phyloP scores from a whole-genome alignment of 1,140 invertebrate genomes.

The Lepidurus arcticus region DNA sequence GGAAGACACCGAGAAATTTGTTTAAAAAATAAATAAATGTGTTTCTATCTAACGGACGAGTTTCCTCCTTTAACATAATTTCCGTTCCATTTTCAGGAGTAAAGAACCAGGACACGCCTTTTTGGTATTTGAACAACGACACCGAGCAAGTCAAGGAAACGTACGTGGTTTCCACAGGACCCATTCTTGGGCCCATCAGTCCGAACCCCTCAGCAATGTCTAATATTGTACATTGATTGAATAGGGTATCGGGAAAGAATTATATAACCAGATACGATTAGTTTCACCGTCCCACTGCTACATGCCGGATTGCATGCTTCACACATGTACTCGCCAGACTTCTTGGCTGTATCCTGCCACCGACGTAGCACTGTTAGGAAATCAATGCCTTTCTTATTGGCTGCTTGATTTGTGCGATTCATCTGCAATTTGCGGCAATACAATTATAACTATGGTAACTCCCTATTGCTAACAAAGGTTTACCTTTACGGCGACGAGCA shows the following conservation, averaged over 20 bases:
- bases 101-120: background rate
- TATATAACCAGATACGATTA: background rate
- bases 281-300: background rate
- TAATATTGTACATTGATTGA: background rate
- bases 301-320: background rate
- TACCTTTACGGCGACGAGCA: background rate
- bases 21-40: no score
- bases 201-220: background rate
- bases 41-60: background rate
- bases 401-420: no score
- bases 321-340: background rate
- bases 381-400: no score
- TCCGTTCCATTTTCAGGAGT: background rate
- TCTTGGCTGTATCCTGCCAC: background rate
- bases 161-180: background rate
- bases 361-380: no score
- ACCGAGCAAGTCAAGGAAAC: no score
- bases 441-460: background rate
- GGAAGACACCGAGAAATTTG: no score
- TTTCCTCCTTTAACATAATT: background rate
- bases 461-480: background rate
- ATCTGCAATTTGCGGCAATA: no score
- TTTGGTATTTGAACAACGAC: no score
- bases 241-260: background rate
- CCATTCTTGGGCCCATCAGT: background rate